These are phyloP conservation scores for Trachurus trachurus DNA, from an alignment of 2,797 vertebrate species.

Conservation along the genomic window DNA sequence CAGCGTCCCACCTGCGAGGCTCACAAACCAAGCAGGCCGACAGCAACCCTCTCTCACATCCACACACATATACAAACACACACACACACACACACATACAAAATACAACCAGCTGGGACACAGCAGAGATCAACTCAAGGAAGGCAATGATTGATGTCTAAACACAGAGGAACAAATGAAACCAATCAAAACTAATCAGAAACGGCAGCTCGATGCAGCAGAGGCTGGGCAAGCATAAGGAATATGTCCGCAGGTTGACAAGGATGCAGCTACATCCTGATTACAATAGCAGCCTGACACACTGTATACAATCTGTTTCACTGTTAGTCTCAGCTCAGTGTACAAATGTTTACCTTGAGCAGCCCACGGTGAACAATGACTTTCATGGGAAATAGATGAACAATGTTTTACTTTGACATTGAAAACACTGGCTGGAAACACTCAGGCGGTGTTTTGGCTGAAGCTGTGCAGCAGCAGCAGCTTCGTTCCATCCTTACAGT, in stretches of 20 bases:
- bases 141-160: slow-evolving; percentile 71
- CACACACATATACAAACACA: slow-evolving; percentile 28
- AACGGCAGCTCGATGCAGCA: slow-evolving; percentile 71
- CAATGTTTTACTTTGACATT: slow-evolving; percentile 46
- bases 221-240: slow-evolving; percentile 72
- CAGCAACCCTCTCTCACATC: not conserved
- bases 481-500: not conserved
- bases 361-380: slow-evolving; percentile 66
- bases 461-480: slow-evolving; percentile 9
- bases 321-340: slow-evolving; percentile 48
- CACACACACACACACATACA: slow-evolving; percentile 13
- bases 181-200: slow-evolving; percentile 78
- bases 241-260: slow-evolving; percentile 67
- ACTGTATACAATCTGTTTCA: slow-evolving; percentile 65
- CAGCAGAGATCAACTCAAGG: slow-evolving; percentile 41
- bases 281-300: slow-evolving; percentile 62
- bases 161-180: slow-evolving; percentile 77
- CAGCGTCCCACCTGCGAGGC: slow-evolving; percentile 28
- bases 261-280: slow-evolving; percentile 69
- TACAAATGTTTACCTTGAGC: slow-evolving; percentile 71
- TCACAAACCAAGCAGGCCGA: slow-evolving; percentile 9
- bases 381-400: slow-evolving; percentile 60
- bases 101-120: slow-evolving; percentile 64
- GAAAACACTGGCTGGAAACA: slow-evolving; percentile 44
- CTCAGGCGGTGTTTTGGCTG: slow-evolving; percentile 37